Evolutionary conservation across 2,888 invertebrate genomes (phyloP), one percentile per base, ranked within the genome.

Genomic region (Acronicta alni): DNA sequence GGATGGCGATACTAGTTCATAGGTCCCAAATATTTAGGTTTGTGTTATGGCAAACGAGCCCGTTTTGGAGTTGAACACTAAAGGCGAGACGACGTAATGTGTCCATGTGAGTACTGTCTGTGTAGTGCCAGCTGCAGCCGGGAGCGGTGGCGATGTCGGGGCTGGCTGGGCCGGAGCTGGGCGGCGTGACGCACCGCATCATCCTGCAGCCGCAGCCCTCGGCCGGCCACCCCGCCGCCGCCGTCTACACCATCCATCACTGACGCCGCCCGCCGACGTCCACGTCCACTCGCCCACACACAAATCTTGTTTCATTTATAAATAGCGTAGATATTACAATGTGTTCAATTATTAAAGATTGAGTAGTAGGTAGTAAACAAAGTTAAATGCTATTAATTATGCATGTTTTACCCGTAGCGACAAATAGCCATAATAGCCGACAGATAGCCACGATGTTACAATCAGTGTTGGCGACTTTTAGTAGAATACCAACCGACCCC

Each of bases 171-270:
- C 87, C 84, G 59, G 92, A 91, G 71, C 77, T 93, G 61, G 84
- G 88, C 60, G 92, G 90, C 32, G 92, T 93, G 5, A 90, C 91
- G 53, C 94, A 94, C 75, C 90, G 94, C 69, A 93, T 94, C 84
- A 91, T 93, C 44, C 81, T 94, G 64, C 94, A 94, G 79, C 91
- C 85, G 66, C 91, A 88, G 58, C 79, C 79, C 3, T 57, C 78
- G n/a, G 70, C 82, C 12, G 35, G 79, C 2, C 89, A 90, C 64
- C 90, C 90, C 35, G 87, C 91, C 30, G 85, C 90, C 35, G 87
- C 91, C 30, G 85, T 94, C 55, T 93, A 94, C 83, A 91, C 92
- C 66, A 89, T 94, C 67, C 94, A 94, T 76, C 94, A 94, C 77
- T 91, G 52, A 67, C 3, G 2, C 23, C 1, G 18, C 14, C n/a